Percentiles rank a stretch among this genome's conserved stretches.
phyloP scores from a whole-genome alignment of 2,888 invertebrate species.

The Diaphora mendica region DNA sequence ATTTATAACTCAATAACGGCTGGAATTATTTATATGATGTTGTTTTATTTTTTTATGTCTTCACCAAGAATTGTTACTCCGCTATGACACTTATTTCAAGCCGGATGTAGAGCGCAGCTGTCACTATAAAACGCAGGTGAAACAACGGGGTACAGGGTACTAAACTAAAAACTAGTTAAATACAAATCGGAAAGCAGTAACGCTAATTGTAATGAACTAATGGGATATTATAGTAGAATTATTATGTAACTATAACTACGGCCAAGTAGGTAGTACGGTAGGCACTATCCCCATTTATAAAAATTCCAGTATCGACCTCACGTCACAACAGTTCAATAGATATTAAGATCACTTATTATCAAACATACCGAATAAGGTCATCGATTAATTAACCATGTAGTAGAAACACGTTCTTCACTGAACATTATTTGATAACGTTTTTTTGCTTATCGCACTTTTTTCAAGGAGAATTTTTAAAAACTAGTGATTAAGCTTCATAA shows the following conservation, averaged over 20 bases:
- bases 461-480: conserved; percentile 10
- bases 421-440: neutral
- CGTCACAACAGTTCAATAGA: conserved; percentile 44
- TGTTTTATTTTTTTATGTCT: too few species aligned
- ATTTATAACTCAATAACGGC: too few species aligned
- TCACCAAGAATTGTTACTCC: too few species aligned
- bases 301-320: conserved; percentile 34
- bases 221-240: neutral
- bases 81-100: too few species aligned
- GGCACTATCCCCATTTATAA: conserved; percentile 28
- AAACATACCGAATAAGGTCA: conserved; percentile 47
- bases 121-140: too few species aligned
- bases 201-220: neutral
- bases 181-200: neutral
- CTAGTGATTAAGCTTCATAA: neutral
- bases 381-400: conserved; percentile 38
- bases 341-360: conserved; percentile 44
- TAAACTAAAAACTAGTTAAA: too few species aligned
- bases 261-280: neutral
- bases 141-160: too few species aligned
- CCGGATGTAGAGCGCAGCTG: too few species aligned
- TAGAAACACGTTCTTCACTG: conserved; percentile 27
- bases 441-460: conserved; percentile 7
- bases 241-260: neutral
- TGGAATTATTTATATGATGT: too few species aligned